Evolutionary conservation across 1,140 invertebrate genomes (phyloP), one percentile per base, ranked within the genome.

Genomic region (Papilio machaon): DNA sequence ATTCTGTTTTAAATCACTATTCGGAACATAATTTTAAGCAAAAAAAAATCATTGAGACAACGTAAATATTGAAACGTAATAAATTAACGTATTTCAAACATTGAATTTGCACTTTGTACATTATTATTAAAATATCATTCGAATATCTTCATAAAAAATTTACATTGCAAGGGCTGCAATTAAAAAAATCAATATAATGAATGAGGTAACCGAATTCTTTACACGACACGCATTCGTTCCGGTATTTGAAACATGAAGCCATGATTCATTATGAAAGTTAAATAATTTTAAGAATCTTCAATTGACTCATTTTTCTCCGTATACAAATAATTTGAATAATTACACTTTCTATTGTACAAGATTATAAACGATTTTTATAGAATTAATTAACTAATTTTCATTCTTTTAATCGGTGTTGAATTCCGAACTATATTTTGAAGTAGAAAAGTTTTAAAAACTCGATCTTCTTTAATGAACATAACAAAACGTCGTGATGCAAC

Each of bases 211-310:
- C 30, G 30, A 35, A 70, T 70, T 70, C 30, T 35, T 70, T 38
- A 17, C 30, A 70, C 11, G 11, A 15, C 64, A 35, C 30, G 11
- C 23, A 70, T 70, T 35, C 64, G 64, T 35, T 70, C 13, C 64
- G 64, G 64, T 35, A 70, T 70, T 70, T 11, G 35, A 64, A 35
- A 70, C 64, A 38, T 15, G 35, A 70, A 64, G 13, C 1, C 30
- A 70, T 70, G 64, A 70, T 15, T 70, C 64, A 70, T 70, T 15
- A 70, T 35, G 64, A 70, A 70, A 70, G 64, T 38, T 70, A 35
- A 70, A 70, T 70, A 15, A 70, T 70, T 70, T 70, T 35, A 35
- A 17, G 64, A 70, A 70, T 35, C 64, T 15, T 35, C 30, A 70
- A 38, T 70, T 70, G 64, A 70, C 30, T 70, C 23, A 70, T 70